Conservation (phyloP, 2,888 invertebrate genomes). For the Coelinius sp. region DNA sequence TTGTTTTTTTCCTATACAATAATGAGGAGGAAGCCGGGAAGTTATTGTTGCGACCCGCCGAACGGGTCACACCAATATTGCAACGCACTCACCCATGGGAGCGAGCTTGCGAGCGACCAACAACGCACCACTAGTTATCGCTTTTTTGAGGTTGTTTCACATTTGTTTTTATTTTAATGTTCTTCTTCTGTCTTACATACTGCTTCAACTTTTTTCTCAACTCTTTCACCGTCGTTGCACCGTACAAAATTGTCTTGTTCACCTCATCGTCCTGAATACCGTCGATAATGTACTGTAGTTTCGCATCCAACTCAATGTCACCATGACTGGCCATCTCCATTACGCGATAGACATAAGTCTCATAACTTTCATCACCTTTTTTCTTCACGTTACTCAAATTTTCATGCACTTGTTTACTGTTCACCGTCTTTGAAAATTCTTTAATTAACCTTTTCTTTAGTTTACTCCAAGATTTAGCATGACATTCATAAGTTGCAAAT, state of each 20-base stretch:
- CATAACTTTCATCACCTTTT: constrained; percentile 20
- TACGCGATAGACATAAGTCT: constrained; percentile 30
- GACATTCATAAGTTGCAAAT: constrained; percentile 18
- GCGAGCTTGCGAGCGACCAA: too few relatives aligned
- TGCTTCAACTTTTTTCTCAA: constrained; percentile 1
- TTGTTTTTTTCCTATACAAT: too few relatives aligned
- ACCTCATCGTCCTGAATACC: constrained; percentile 37
- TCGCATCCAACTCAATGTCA: constrained; percentile 18
- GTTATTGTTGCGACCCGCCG: too few relatives aligned
- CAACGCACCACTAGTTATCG: too few relatives aligned
- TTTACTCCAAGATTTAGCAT: neutral
- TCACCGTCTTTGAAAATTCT: neutral
- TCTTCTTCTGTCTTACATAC: constrained; percentile 15
- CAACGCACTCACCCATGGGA: too few relatives aligned
- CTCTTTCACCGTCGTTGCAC: constrained; percentile 25
- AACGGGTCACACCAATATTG: too few relatives aligned
- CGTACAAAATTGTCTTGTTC: constrained; percentile 43
- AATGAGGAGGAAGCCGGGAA: too few relatives aligned
- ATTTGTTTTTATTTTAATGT: neutral
- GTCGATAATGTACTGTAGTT: constrained; percentile 38
- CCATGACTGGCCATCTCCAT: constrained; percentile 31
- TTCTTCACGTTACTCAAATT: constrained; percentile 12
- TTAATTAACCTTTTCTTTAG: constrained; percentile 7
- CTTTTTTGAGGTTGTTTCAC: neutral
- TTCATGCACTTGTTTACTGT: constrained; percentile 12